A percentile compares a stretch with the other conserved stretches of the same genome.
Conservation (phyloP, 37 sponge, comb jelly and placozoan genomes). For the Spongilla lacustris region DNA sequence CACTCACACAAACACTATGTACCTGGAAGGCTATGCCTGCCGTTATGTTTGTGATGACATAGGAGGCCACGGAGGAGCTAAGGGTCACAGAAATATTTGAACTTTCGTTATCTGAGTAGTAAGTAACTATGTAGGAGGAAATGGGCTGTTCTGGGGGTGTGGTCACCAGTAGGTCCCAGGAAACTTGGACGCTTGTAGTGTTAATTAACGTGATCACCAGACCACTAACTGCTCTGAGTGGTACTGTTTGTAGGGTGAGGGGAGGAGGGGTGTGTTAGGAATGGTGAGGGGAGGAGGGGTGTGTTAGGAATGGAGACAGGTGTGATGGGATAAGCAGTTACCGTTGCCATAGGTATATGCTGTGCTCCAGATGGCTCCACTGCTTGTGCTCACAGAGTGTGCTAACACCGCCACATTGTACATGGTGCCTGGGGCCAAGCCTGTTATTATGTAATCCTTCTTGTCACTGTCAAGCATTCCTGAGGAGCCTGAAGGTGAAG, state of each 20-base stretch:
- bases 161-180: background rate
- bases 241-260: too few relatives aligned
- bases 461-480: background rate
- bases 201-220: background rate
- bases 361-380: background rate
- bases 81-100: too few relatives aligned
- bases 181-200: background rate
- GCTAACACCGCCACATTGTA: slow-evolving; percentile 6
- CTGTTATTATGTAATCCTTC: background rate
- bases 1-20: too few relatives aligned
- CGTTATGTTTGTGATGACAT: too few relatives aligned
- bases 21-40: too few relatives aligned
- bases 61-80: too few relatives aligned
- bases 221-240: too few relatives aligned
- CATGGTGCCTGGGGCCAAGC: background rate
- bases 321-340: background rate
- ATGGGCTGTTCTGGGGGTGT: background rate
- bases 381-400: background rate
- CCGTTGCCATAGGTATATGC: slow-evolving; percentile 4
- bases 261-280: background rate
- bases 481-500: background rate
- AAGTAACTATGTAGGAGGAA: too few relatives aligned
- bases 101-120: too few relatives aligned
- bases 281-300: background rate
- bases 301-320: background rate